A percentile compares a stretch with the other conserved stretches of the same genome.
These are phyloP conservation scores for Lichenostomus cassidix DNA, from an alignment of 2,113 vertebrate genomes.

Conservation along the genomic window DNA sequence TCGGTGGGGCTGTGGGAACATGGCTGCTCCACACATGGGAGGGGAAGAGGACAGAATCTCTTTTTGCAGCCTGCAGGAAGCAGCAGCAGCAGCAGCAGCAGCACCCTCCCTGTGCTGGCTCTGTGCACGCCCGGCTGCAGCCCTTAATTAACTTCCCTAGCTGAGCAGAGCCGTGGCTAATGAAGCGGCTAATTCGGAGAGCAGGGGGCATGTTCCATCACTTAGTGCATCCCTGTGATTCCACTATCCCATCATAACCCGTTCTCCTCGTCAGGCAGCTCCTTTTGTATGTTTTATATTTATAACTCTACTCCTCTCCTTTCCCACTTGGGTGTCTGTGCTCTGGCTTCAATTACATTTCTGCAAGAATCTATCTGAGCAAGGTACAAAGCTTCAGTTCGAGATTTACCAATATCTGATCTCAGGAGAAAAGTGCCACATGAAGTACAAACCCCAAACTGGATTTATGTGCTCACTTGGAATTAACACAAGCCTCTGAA, in stretches of 20 bases:
- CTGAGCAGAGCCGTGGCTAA: slow-evolving; percentile 57
- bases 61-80: neutral
- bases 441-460: slow-evolving; percentile 30
- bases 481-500: slow-evolving; percentile 41
- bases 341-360: slow-evolving; percentile 26
- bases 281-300: slow-evolving; percentile 12
- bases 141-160: slow-evolving; percentile 69
- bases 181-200: slow-evolving; percentile 58
- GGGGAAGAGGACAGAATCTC: neutral
- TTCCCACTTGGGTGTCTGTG: neutral
- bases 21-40: neutral
- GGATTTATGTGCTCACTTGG: slow-evolving; percentile 33
- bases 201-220: slow-evolving; percentile 47
- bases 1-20: neutral
- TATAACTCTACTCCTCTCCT: neutral
- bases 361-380: slow-evolving; percentile 24
- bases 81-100: neutral
- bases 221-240: neutral
- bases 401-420: slow-evolving; percentile 38
- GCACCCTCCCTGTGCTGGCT: neutral
- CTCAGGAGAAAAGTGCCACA: neutral
- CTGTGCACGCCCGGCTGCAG: neutral
- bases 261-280: neutral
- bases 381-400: neutral
- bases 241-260: neutral